Evolutionary conservation across 2,113 vertebrate species (phyloP).

Genomic region (Nibea coibor): DNA sequence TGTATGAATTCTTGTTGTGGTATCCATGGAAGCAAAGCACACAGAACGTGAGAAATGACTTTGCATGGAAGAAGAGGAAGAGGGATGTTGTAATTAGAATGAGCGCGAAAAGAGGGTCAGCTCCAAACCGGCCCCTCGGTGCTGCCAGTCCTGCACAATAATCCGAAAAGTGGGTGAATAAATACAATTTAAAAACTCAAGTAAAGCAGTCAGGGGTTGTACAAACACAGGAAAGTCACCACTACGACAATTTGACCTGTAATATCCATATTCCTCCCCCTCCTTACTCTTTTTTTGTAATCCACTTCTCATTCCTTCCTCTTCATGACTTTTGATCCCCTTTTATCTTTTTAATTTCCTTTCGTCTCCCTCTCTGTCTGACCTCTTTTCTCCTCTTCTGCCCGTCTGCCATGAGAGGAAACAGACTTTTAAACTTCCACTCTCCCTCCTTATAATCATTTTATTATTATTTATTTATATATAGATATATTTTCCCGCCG

Average conservation of each 20-base stretch:
- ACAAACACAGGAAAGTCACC: constrained; percentile 6
- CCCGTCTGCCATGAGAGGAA: constrained; percentile 34
- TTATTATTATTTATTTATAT: background rate
- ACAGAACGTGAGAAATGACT: background rate
- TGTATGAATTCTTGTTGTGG: background rate
- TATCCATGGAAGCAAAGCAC: background rate
- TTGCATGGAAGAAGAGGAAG: background rate
- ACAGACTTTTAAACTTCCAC: constrained; percentile 24
- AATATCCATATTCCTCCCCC: background rate
- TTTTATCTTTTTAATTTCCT: constrained; percentile 69
- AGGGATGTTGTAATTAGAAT: constrained; percentile 16
- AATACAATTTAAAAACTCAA: constrained; percentile 1
- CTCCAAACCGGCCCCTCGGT: background rate
- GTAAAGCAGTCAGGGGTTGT: background rate
- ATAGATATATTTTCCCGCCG: constrained; percentile 1
- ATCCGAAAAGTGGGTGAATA: background rate
- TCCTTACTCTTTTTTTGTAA: background rate
- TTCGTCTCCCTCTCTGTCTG: constrained; percentile 38
- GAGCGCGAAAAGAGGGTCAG: background rate
- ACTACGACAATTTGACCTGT: background rate
- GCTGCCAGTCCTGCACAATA: background rate
- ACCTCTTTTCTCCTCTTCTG: constrained; percentile 7
- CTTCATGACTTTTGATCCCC: constrained; percentile 33
- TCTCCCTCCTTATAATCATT: background rate
- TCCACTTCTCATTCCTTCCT: constrained; percentile 12